These are phyloP conservation scores for Parambassis ranga DNA, from an alignment of 2,797 vertebrate species.

Conservation along the genomic window DNA sequence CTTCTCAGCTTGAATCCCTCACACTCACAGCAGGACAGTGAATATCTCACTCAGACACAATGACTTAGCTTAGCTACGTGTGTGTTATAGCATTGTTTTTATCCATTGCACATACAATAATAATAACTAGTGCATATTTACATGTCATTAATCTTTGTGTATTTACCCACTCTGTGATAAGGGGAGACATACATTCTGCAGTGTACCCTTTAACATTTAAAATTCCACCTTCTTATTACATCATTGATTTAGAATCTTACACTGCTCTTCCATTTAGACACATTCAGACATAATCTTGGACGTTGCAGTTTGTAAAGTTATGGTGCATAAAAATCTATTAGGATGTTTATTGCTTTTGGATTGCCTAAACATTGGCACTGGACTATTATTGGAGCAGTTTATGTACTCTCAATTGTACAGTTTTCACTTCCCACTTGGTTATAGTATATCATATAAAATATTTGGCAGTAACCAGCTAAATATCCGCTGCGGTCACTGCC, in stretches of 20 bases:
- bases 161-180: too few species aligned
- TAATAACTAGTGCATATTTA: too few species aligned
- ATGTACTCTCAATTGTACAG: constrained; percentile 18
- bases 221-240: too few species aligned
- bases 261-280: constrained; percentile 11
- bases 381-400: constrained; percentile 38
- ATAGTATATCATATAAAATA: constrained; percentile 33
- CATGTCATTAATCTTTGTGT: too few species aligned
- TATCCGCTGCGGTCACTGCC: constrained; percentile 9
- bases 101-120: too few species aligned
- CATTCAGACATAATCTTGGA: constrained; percentile 34
- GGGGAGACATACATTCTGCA: too few species aligned
- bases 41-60: too few species aligned
- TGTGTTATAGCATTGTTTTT: too few species aligned
- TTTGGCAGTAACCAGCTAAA: constrained; percentile 22
- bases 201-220: too few species aligned
- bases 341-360: constrained; percentile 50
- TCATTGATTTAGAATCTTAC: background rate
- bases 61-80: too few species aligned
- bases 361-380: constrained; percentile 32
- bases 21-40: too few species aligned
- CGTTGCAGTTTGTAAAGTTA: constrained; percentile 22
- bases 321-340: constrained; percentile 18
- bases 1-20: too few species aligned
- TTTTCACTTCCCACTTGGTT: constrained; percentile 31